Evolutionary conservation across 2,113 vertebrate genomes (phyloP).

Genomic region (Trichechus manatus): DNA sequence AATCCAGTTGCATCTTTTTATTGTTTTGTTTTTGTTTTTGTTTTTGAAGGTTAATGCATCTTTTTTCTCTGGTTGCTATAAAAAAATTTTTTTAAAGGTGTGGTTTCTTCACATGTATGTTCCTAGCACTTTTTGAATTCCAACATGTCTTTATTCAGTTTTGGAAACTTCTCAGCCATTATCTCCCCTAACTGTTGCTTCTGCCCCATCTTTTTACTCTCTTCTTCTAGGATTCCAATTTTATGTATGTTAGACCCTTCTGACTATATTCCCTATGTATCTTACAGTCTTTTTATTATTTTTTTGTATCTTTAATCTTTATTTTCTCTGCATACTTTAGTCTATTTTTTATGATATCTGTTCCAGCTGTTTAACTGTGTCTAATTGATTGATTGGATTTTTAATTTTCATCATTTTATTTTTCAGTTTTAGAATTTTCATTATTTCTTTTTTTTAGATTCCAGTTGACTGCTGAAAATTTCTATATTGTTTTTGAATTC

Average conservation of each 20-base stretch:
- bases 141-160: not conserved
- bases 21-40: not conserved
- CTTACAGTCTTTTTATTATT: not conserved
- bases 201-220: not conserved
- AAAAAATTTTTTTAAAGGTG: not conserved
- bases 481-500: not conserved
- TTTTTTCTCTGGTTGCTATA: slow-evolving; percentile 1
- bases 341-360: not conserved
- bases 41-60: not conserved
- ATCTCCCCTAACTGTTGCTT: not conserved
- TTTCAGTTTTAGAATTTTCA: slow-evolving; percentile 25
- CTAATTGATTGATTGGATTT: slow-evolving; percentile 9
- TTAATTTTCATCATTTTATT: slow-evolving; percentile 15
- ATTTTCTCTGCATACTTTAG: not conserved
- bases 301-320: not conserved
- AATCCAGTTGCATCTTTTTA: not conserved
- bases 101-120: not conserved
- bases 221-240: not conserved
- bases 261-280: not conserved
- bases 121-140: not conserved
- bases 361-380: not conserved
- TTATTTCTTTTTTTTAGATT: not conserved
- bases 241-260: not conserved
- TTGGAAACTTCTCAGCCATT: not conserved
- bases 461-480: not conserved